These are phyloP conservation scores for Antheraea yamamai DNA, from an alignment of 2,888 invertebrate genomes.

Conservation along the genomic window DNA sequence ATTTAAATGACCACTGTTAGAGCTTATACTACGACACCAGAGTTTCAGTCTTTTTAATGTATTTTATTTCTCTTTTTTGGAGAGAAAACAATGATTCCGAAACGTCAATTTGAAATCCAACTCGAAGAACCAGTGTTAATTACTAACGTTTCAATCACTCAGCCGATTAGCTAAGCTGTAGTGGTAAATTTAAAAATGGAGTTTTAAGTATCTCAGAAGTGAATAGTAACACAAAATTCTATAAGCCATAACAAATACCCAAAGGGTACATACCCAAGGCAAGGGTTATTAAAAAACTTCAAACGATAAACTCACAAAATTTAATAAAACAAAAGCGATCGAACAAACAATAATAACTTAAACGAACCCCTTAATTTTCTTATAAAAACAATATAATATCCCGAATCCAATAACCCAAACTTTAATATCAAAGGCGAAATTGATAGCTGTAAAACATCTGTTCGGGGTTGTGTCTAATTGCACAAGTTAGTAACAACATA, in stretches of 20 bases:
- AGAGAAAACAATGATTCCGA: too few relatives aligned
- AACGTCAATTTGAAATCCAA: too few relatives aligned
- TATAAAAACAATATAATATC: constrained; percentile 24
- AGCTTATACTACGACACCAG: too few relatives aligned
- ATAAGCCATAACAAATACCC: neutral
- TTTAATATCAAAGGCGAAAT: constrained; percentile 26
- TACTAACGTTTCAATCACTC: too few relatives aligned
- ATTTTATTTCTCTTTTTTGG: too few relatives aligned
- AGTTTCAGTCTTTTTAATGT: too few relatives aligned
- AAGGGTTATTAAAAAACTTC: constrained; percentile 20
- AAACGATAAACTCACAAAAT: constrained; percentile 17
- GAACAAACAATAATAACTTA: constrained; percentile 34
- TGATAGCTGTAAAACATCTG: constrained; percentile 32
- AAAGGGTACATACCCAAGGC: neutral
- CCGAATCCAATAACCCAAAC: constrained; percentile 23
- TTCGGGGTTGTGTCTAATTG: constrained; percentile 33
- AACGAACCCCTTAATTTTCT: constrained; percentile 23
- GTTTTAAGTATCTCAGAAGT: too few relatives aligned
- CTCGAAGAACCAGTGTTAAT: too few relatives aligned
- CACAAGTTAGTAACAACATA: constrained; percentile 34
- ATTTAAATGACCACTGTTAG: too few relatives aligned
- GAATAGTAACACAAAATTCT: neutral
- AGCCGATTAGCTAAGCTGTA: too few relatives aligned
- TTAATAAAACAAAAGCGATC: constrained; percentile 25
- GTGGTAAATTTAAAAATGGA: too few relatives aligned